Evolutionary conservation across 2,113 vertebrate genomes (phyloP).

Genomic region (Gulo gulo): DNA sequence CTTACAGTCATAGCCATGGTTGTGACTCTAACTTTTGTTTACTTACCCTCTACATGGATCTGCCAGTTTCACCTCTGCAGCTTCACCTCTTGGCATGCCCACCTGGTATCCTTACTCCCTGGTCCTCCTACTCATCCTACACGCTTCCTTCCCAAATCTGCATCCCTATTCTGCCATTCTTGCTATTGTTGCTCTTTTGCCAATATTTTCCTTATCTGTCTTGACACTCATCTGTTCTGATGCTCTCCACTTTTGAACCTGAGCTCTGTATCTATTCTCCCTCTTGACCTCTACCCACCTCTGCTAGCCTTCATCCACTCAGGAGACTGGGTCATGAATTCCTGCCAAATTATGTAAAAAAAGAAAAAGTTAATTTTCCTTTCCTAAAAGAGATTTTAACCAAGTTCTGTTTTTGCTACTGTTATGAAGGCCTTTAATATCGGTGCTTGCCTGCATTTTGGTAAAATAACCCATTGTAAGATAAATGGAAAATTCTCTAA

Average conservation of each 20-base stretch:
- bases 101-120: not conserved
- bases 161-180: not conserved
- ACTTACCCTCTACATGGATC: not conserved
- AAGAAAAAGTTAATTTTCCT: not conserved
- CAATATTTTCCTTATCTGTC: not conserved
- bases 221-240: not conserved
- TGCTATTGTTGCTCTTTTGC: not conserved
- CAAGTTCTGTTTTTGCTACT: constrained; percentile 5
- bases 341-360: not conserved
- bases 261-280: not conserved
- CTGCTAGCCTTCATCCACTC: not conserved
- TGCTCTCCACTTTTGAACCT: not conserved
- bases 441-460: not conserved
- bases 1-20: not conserved
- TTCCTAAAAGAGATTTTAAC: constrained; percentile 48
- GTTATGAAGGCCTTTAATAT: not conserved
- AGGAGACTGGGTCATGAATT: not conserved
- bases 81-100: not conserved
- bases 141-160: not conserved
- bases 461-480: not conserved
- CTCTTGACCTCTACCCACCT: not conserved
- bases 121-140: not conserved
- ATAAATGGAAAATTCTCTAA: constrained; percentile 18
- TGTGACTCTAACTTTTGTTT: not conserved
- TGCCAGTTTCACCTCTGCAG: not conserved